phyloP scores from a whole-genome alignment of 2,113 vertebrate species.

The Ia io region DNA sequence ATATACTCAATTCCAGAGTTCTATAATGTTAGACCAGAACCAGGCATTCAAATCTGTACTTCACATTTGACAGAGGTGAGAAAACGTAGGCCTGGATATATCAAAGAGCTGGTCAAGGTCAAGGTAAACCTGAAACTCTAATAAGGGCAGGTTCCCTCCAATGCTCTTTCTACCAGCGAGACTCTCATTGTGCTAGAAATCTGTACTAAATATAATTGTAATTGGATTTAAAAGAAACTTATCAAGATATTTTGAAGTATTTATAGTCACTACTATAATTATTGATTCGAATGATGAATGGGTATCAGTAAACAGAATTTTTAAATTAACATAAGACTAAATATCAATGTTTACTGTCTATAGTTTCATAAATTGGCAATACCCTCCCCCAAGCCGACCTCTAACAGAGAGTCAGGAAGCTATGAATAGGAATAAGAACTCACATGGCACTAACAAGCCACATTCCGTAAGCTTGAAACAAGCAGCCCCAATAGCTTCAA shows the following conservation, averaged over 20 bases:
- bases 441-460: neutral
- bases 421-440: neutral
- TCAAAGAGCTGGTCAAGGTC: neutral
- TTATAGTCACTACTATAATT: neutral
- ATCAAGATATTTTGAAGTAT: neutral
- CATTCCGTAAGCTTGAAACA: neutral
- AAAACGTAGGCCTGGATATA: neutral
- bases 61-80: slow-evolving; percentile 7
- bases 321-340: slow-evolving; percentile 1
- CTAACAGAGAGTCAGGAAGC: neutral
- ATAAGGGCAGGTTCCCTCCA: neutral
- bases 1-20: neutral
- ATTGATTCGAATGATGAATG: neutral
- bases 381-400: neutral
- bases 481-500: neutral
- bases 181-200: neutral
- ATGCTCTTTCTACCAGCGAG: neutral
- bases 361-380: neutral
- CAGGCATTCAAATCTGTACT: neutral
- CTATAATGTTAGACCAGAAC: neutral
- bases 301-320: neutral
- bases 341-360: neutral
- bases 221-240: neutral
- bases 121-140: neutral
- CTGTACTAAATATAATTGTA: neutral